A percentile compares a stretch with the other conserved stretches of the same genome.
phyloP scores from a whole-genome alignment of 2,113 vertebrate species.

The Tinamus guttatus region DNA sequence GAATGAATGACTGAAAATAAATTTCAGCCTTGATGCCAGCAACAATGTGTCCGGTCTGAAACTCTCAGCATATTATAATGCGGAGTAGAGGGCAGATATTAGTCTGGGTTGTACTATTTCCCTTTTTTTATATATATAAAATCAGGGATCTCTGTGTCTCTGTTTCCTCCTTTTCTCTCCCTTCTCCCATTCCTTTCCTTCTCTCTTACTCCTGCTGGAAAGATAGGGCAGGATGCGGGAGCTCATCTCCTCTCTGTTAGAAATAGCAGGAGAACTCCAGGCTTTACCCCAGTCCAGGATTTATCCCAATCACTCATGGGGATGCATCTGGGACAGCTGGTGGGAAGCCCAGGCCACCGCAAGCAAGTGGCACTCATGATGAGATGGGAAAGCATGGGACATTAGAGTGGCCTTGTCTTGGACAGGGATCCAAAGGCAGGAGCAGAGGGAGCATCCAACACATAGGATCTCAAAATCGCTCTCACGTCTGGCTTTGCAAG shows the following conservation, averaged over 20 bases:
- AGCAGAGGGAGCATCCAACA: background rate
- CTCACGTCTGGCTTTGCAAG: background rate
- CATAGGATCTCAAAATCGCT: accelerated
- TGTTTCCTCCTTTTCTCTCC: background rate
- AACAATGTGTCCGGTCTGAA: constrained; percentile 28
- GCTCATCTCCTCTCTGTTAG: background rate
- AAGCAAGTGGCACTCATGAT: accelerated
- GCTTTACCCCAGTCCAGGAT: too few species aligned
- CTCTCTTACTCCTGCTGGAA: background rate
- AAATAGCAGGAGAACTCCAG: background rate
- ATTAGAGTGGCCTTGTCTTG: background rate
- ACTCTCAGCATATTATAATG: background rate
- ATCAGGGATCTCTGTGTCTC: background rate
- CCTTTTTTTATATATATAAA: background rate
- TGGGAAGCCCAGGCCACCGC: background rate
- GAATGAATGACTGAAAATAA: constrained; percentile 71
- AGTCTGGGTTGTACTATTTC: background rate
- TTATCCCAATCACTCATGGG: background rate
- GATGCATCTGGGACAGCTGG: accelerated
- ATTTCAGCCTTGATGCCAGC: constrained; percentile 70
- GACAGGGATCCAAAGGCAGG: background rate
- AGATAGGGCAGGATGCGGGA: background rate
- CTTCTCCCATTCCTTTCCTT: background rate
- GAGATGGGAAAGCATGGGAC: background rate
- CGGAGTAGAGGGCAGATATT: constrained; percentile 39